Evolutionary conservation across 2,888 invertebrate species (phyloP).

Genomic region (Argynnis bischoffii): DNA sequence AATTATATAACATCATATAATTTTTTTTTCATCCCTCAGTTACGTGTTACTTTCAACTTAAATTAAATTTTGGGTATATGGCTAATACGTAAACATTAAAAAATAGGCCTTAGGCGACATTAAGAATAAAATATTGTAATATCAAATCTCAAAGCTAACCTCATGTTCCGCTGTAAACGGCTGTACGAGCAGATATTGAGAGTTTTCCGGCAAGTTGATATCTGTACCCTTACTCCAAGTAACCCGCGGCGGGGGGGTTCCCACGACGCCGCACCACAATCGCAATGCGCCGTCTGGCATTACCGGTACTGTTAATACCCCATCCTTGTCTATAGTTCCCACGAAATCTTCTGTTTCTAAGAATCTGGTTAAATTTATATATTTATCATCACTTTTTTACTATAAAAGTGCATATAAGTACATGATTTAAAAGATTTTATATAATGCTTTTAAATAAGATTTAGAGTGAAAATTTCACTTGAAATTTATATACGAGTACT

Average conservation of each 20-base stretch:
- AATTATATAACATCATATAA: too few species aligned
- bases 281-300: conserved; percentile 68
- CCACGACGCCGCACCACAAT: conserved; percentile 85
- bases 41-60: too few species aligned
- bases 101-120: neutral
- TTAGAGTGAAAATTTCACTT: too few species aligned
- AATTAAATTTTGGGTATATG: neutral
- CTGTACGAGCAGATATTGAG: conserved; percentile 65
- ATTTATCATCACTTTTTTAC: neutral
- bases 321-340: conserved; percentile 60
- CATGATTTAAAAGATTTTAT: neutral
- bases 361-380: conserved; percentile 52
- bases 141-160: conserved; percentile 47
- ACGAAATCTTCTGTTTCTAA: conserved; percentile 71
- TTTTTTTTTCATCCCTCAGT: too few species aligned
- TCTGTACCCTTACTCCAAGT: conserved; percentile 73
- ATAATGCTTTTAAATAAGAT: neutral
- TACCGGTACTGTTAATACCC: conserved; percentile 61
- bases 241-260: conserved; percentile 83
- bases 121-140: neutral
- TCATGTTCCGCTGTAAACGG: conserved; percentile 65
- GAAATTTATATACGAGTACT: too few species aligned
- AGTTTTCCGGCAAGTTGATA: conserved; percentile 45
- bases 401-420: neutral
- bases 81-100: neutral